Percentiles rank a stretch among this genome's conserved stretches.
These are phyloP conservation scores for Macquaria ambigua DNA, from an alignment of 2,113 vertebrate genomes.

Conservation along the genomic window DNA sequence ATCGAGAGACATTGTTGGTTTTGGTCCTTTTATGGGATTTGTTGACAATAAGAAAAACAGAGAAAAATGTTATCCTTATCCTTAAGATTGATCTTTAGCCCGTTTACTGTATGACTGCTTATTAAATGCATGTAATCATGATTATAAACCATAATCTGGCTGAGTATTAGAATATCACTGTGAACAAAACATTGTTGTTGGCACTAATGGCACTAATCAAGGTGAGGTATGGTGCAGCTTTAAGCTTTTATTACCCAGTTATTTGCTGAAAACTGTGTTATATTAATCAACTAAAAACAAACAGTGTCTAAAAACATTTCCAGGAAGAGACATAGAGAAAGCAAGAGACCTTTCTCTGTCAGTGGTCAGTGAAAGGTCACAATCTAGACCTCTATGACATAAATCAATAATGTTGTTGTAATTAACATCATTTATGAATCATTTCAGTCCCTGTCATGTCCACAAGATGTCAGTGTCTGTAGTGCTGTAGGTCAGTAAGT, in stretches of 20 bases:
- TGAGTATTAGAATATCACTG: background rate
- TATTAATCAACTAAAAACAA: background rate
- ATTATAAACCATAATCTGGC: background rate
- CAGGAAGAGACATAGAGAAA: background rate
- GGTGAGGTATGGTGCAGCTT: background rate
- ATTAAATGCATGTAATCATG: background rate
- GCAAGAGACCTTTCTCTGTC: background rate
- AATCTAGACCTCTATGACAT: background rate
- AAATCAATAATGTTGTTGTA: slow-evolving; percentile 13
- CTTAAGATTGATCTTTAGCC: background rate
- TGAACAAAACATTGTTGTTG: background rate
- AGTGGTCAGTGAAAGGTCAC: background rate
- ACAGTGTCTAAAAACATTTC: background rate
- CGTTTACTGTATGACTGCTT: no score
- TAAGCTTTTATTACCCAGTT: background rate
- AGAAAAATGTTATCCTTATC: no score
- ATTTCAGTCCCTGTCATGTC: slow-evolving; percentile 35
- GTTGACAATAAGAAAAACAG: background rate
- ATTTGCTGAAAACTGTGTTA: background rate
- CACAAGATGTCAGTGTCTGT: slow-evolving; percentile 73
- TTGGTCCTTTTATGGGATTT: background rate
- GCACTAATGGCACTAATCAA: background rate
- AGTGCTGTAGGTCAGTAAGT: slow-evolving; percentile 49
- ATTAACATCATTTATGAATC: slow-evolving; percentile 15
- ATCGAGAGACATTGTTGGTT: no score